These are phyloP conservation scores for Penaeus indicus DNA, from an alignment of 1,140 invertebrate species.

Conservation along the genomic window DNA sequence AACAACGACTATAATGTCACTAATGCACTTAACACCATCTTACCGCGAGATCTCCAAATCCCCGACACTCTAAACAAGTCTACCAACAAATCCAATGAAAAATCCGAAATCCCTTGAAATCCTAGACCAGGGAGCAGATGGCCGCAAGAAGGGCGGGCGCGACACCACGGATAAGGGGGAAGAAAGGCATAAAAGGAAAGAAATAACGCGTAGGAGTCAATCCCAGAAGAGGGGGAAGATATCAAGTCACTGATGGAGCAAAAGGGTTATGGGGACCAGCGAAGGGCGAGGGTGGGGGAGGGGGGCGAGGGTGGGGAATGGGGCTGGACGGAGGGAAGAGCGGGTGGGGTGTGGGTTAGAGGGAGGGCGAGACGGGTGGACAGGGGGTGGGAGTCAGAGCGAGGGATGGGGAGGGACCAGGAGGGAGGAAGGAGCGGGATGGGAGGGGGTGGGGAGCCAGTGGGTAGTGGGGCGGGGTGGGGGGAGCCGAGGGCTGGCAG, in stretches of 20 bases:
- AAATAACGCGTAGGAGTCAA: conserved; percentile 16
- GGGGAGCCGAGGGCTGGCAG: background rate
- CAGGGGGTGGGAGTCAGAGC: background rate
- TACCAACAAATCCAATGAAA: conserved; percentile 45
- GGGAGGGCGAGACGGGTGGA: background rate
- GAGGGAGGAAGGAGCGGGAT: background rate
- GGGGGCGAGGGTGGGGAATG: background rate
- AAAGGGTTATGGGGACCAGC: conserved; percentile 1
- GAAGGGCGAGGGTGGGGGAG: background rate
- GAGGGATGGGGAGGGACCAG: background rate
- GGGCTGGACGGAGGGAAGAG: background rate
- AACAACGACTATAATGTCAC: no score
- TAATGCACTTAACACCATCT: background rate
- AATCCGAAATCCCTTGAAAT: conserved; percentile 45
- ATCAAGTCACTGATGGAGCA: conserved; percentile 32
- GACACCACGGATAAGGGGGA: background rate
- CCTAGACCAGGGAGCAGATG: conserved; percentile 37
- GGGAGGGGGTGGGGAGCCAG: background rate
- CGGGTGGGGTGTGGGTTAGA: background rate
- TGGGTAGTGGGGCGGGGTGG: background rate
- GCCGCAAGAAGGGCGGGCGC: background rate
- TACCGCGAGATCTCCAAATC: conserved; percentile 17
- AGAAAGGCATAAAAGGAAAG: conserved; percentile 12
- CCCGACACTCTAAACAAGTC: conserved; percentile 43
- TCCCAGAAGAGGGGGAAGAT: conserved; percentile 21